Base-by-base conservation (phyloP, 2,888 invertebrate species). In the Exocentrus adspersus region DNA sequence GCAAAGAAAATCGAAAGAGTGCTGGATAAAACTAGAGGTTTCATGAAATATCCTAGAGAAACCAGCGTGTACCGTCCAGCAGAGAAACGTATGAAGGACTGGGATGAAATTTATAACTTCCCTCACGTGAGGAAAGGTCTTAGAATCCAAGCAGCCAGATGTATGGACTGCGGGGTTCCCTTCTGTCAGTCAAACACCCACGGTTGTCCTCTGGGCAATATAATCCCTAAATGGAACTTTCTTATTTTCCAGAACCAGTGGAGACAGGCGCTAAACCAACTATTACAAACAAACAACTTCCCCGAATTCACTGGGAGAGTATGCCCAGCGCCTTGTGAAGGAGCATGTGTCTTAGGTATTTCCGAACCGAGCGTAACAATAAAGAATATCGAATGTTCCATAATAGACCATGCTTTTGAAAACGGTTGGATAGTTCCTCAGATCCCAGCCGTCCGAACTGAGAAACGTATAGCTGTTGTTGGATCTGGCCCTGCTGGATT, bases 91-190 rank as follows among this genome's bases (percentile, higher is more conserved):
- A 83, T 94, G 72, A 90, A 94, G 67, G 98, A 99, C 83, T 99
- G 98, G 98, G 91, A 95, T 69, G 99, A 99, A 86, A 94, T 99
- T 70, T 98, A 96, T 84, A 93, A 95, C 81, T 91, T 90, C 77
- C 86, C 86, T 12, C 91, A 91, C 72, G 95, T 98, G 6, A 89
- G 95, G 5, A 92, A 93, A 81, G 95, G 94, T n/a, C 86, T 99
- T 43, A 87, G 92, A 52, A 88, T 92, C 7, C 97, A 97, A 81
- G 96, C 97, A 1, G 96, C 97, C 0, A 87, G 97, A 43, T 99
- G 98, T 80, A 98, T 98, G 98, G 98, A 98, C 79, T 98, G 98
- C 82, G 98, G 98, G 19, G 97, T 99, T n/a, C 97, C 97, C 6
- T 97, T 97, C 86, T 99, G 99, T 80, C 95, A 96, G 80, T 94